phyloP scores from a whole-genome alignment of 2,113 vertebrate genomes.

The Podilymbus podiceps region DNA sequence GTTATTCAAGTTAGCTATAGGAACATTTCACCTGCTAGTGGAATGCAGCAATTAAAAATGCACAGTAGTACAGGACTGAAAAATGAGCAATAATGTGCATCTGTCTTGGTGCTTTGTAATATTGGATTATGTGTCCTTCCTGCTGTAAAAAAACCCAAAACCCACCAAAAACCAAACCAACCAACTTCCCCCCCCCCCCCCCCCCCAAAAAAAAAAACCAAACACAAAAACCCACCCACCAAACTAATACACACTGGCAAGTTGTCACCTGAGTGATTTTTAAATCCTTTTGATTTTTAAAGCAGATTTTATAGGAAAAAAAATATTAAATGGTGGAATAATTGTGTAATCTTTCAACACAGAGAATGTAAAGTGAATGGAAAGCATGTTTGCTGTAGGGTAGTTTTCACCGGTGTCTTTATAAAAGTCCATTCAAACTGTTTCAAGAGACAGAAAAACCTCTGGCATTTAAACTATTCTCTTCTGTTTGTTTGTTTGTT shows the following conservation, averaged over 20 bases:
- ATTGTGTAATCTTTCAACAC: fast-evolving
- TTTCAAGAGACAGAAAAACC: not conserved
- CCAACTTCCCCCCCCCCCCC: too few species aligned
- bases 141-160: not conserved
- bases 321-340: not conserved
- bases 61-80: not conserved
- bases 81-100: not conserved
- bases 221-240: too few species aligned
- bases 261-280: not conserved
- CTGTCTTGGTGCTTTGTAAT: not conserved
- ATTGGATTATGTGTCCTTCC: not conserved
- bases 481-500: not conserved
- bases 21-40: not conserved
- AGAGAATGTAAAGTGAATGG: not conserved
- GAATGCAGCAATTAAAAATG: not conserved
- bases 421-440: not conserved
- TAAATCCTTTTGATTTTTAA: not conserved
- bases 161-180: too few species aligned
- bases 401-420: not conserved
- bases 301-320: not conserved
- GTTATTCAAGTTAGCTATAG: not conserved
- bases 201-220: too few species aligned
- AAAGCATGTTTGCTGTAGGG: not conserved
- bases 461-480: not conserved
- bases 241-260: too few species aligned